Evolutionary conservation across 2,888 invertebrate genomes (phyloP), one percentile per base, ranked within the genome.

Genomic region (Myopa tessellatipennis): DNA sequence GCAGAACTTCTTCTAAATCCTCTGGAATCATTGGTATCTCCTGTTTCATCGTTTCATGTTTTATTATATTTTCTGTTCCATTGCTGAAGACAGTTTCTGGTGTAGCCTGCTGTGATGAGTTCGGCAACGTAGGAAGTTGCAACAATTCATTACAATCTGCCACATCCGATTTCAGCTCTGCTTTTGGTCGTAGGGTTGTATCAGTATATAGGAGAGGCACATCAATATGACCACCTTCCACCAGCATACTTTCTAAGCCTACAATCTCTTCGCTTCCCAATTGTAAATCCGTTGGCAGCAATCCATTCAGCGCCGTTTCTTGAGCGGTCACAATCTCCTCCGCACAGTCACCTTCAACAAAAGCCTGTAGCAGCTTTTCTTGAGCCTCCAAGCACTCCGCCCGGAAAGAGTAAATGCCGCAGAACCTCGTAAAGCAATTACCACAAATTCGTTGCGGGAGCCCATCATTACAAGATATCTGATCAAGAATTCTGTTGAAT

Each of bases 401-500:
- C 3, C 81, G 80, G 76, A 82, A 83, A 7, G 80, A 74, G 7
- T 81, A 76, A 38, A 83, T 80, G 61, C 81, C 80, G 68, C 82
- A 82, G 55, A 83, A 83, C 77, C 80, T 82, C 8, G 81, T 75
- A 79, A 82, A 83, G 40, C 83, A 83, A 75, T 82, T 79, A 10
- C 81, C 81, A 71, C 83, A 83, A 40, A 83, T 82, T 12, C 78
- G 76, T 26, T 83, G 83, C 1, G 83, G 82, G 26, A 83, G 36
- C 0, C 83, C 82, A 76, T 83, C 83, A 61, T 82, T 76, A 45
- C 79, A 73, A 7, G 74, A 63, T 60, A 83, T 82, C 79, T 80
- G 70, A 55, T 18, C 14, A 38, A 50, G 55, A 72, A 82, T 96
- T 95, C 82, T 94, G 92, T 81, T 91, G 90, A 80, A 90, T 86